Evolutionary conservation across 2,888 invertebrate species (phyloP).

Genomic region (Agrochola lychnidis): DNA sequence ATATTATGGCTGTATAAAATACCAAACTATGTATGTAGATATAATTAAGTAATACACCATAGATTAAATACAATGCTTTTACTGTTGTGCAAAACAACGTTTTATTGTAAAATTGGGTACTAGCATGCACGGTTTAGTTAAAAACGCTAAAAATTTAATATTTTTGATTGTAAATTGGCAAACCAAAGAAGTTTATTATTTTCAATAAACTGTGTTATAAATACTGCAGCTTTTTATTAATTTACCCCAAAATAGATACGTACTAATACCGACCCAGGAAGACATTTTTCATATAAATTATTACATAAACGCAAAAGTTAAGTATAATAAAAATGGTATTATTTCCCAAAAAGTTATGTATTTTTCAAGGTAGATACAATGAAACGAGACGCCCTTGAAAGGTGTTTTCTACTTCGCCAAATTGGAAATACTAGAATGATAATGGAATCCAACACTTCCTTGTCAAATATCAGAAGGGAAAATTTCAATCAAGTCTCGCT

Average conservation of each 20-base stretch:
- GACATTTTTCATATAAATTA: neutral
- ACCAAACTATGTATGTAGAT: slow-evolving; percentile 51
- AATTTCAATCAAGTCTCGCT: slow-evolving; percentile 12
- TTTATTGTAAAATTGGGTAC: slow-evolving; percentile 65
- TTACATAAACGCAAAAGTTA: neutral
- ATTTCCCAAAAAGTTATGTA: neutral
- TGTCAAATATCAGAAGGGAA: slow-evolving; percentile 23
- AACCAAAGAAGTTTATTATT: slow-evolving; percentile 84
- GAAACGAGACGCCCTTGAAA: slow-evolving; percentile 9
- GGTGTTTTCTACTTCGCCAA: slow-evolving; percentile 34
- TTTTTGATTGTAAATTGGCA: slow-evolving; percentile 76
- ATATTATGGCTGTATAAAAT: slow-evolving; percentile 53
- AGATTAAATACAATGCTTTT: slow-evolving; percentile 69
- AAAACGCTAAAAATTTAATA: slow-evolving; percentile 65
- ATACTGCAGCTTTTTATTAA: slow-evolving; percentile 60
- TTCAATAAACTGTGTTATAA: slow-evolving; percentile 87
- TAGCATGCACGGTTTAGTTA: slow-evolving; percentile 58
- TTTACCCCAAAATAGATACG: neutral
- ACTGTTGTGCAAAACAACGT: slow-evolving; percentile 66
- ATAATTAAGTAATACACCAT: slow-evolving; percentile 52
- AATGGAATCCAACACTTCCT: slow-evolving; percentile 39
- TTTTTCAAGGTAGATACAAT: slow-evolving; percentile 1
- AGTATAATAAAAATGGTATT: neutral
- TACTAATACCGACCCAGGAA: too few species aligned
- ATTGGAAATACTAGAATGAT: slow-evolving; percentile 54